Evolutionary conservation across 2,797 vertebrate species (phyloP).

Genomic region (Centropyge bicolor): DNA sequence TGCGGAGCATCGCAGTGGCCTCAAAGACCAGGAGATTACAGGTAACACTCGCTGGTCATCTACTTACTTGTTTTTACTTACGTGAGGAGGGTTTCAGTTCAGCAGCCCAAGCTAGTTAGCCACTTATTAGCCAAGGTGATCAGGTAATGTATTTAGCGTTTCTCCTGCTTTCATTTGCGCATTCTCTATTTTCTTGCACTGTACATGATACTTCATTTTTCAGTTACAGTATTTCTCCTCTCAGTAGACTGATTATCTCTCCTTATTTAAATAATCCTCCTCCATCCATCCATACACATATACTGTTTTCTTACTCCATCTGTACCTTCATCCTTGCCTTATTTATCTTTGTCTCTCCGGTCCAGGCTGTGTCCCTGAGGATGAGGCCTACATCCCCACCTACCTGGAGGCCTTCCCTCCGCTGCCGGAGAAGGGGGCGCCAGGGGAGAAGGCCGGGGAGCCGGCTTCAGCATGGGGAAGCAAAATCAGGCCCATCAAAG

Average conservation of each 20-base stretch:
- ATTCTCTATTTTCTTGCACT: neutral
- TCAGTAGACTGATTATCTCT: neutral
- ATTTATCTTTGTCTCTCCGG: slow-evolving; percentile 30
- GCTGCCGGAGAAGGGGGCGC: slow-evolving; percentile 85
- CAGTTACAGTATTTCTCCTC: neutral
- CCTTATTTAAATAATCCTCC: neutral
- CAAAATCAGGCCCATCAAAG: slow-evolving; percentile 87
- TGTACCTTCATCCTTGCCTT: neutral
- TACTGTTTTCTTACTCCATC: slow-evolving; percentile 19
- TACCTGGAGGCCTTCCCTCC: slow-evolving; percentile 88
- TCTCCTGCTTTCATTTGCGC: neutral
- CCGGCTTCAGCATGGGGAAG: slow-evolving; percentile 82
- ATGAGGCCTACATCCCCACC: slow-evolving; percentile 87
- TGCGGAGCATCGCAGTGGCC: slow-evolving; percentile 86
- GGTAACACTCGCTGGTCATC: slow-evolving; percentile 59
- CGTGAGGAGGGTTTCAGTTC: neutral
- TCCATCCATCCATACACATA: neutral
- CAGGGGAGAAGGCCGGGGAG: slow-evolving; percentile 83
- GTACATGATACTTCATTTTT: neutral
- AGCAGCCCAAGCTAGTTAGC: neutral
- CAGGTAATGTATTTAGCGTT: slow-evolving; percentile 3
- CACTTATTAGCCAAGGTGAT: neutral
- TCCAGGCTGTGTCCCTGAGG: slow-evolving; percentile 85
- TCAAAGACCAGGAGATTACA: slow-evolving; percentile 84
- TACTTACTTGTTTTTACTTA: slow-evolving; percentile 1